Evolutionary conservation across 2,113 vertebrate genomes (phyloP).

Genomic region (Brachirus orientalis): DNA sequence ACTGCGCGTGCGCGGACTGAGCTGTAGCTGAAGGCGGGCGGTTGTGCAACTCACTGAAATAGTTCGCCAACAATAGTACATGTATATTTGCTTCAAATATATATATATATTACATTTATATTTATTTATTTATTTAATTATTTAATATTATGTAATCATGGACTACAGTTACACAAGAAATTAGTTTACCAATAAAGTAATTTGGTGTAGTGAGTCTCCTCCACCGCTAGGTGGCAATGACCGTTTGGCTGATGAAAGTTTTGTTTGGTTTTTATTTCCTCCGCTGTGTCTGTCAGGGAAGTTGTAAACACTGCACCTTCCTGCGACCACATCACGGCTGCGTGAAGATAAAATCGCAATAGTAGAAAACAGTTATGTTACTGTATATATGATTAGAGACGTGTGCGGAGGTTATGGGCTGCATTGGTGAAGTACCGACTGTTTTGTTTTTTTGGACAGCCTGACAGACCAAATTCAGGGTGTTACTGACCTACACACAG

Average conservation of each 20-base stretch:
- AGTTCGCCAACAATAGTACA: too few species aligned
- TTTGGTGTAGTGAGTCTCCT: conserved; percentile 15
- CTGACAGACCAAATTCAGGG: conserved; percentile 14
- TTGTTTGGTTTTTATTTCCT: fast-evolving
- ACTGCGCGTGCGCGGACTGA: conserved; percentile 69
- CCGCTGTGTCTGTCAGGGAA: fast-evolving
- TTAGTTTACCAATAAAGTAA: background rate
- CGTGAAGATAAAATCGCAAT: too few species aligned
- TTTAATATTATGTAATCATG: background rate
- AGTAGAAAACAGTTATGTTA: background rate
- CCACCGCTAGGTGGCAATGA: conserved; percentile 22
- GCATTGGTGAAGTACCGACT: background rate
- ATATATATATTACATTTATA: too few species aligned
- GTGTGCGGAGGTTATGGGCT: background rate
- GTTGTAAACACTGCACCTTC: background rate
- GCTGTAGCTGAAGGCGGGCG: conserved; percentile 54
- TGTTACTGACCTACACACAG: fast-evolving
- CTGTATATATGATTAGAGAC: fast-evolving
- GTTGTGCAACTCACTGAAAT: conserved; percentile 34
- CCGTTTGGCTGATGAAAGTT: background rate
- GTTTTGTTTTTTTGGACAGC: background rate
- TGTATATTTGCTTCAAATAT: too few species aligned
- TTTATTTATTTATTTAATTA: too few species aligned
- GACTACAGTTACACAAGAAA: background rate
- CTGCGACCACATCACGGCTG: background rate